Percentiles rank a stretch among this genome's conserved stretches.
These are phyloP conservation scores for Schizotus pectinicornis DNA, from an alignment of 2,888 invertebrate species.

Conservation along the genomic window DNA sequence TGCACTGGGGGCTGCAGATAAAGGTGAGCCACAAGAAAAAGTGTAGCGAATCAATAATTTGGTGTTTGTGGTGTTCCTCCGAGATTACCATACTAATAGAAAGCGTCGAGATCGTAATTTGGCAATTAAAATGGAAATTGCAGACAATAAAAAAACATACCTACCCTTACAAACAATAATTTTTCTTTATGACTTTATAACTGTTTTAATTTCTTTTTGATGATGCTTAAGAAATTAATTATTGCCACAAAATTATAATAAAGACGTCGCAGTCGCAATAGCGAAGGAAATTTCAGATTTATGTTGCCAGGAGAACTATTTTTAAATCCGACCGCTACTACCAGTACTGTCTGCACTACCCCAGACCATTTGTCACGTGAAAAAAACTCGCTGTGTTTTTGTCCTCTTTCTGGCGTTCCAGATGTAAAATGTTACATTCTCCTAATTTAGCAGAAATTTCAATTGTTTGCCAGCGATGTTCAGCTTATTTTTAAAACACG, in stretches of 20 bases:
- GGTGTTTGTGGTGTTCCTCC: conserved; percentile 28
- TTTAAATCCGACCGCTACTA: conserved; percentile 42
- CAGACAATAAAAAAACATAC: conserved; percentile 45
- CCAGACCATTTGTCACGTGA: conserved; percentile 48
- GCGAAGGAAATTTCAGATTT: conserved; percentile 40
- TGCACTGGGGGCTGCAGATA: neutral
- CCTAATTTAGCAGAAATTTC: conserved; percentile 50
- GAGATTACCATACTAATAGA: conserved; percentile 43
- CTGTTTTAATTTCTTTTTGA: conserved; percentile 48
- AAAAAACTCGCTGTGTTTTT: conserved; percentile 41
- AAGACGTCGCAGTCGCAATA: conserved; percentile 30
- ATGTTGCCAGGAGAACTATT: conserved; percentile 45
- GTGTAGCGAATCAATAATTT: conserved; percentile 28
- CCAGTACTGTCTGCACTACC: conserved; percentile 42
- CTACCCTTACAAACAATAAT: conserved; percentile 44
- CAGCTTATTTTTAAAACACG: conserved; percentile 31
- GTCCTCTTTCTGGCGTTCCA: conserved; percentile 43
- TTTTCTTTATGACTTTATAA: conserved; percentile 50
- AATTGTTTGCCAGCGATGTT: conserved; percentile 33
- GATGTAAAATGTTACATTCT: conserved; percentile 50
- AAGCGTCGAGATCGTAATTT: conserved; percentile 44
- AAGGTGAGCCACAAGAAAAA: conserved; percentile 19
- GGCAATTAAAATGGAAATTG: conserved; percentile 50
- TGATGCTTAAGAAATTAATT: conserved; percentile 47
- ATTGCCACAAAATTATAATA: conserved; percentile 42